phyloP scores from a whole-genome alignment of 35 echinoderm and acorn worm genomes.

The Ptychodera flava region DNA sequence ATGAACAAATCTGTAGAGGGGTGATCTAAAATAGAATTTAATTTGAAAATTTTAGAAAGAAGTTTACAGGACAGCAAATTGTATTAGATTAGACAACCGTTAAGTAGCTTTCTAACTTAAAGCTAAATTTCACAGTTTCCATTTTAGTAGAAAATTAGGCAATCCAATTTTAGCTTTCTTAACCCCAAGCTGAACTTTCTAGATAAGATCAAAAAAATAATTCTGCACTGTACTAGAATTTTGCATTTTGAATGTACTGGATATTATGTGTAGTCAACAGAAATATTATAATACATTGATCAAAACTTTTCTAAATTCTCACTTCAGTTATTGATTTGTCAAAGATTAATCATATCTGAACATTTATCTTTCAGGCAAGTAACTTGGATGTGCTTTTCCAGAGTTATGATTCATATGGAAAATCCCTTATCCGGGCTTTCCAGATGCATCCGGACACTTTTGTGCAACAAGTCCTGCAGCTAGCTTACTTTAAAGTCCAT shows the following conservation, averaged over 20 bases:
- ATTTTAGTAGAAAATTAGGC: too few relatives aligned
- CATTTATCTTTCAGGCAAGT: slow-evolving; percentile 37
- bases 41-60: too few relatives aligned
- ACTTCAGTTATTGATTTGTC: neutral
- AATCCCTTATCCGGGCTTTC: slow-evolving; percentile 22
- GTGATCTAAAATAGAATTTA: too few relatives aligned
- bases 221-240: too few relatives aligned
- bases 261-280: neutral
- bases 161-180: too few relatives aligned
- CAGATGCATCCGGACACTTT: slow-evolving; percentile 56
- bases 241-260: neutral
- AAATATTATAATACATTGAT: neutral
- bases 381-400: slow-evolving; percentile 44
- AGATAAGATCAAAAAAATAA: too few relatives aligned
- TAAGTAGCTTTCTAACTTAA: too few relatives aligned
- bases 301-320: neutral
- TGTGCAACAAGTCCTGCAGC: slow-evolving; percentile 55
- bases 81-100: too few relatives aligned
- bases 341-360: neutral
- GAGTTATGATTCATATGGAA: slow-evolving; percentile 44
- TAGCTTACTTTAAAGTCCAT: slow-evolving; percentile 58
- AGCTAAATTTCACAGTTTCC: too few relatives aligned
- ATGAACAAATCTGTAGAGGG: too few relatives aligned
- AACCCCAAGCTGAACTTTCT: too few relatives aligned
- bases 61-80: too few relatives aligned